Evolutionary conservation across 2,113 vertebrate species (phyloP).

Genomic region (Pollachius pollachius): DNA sequence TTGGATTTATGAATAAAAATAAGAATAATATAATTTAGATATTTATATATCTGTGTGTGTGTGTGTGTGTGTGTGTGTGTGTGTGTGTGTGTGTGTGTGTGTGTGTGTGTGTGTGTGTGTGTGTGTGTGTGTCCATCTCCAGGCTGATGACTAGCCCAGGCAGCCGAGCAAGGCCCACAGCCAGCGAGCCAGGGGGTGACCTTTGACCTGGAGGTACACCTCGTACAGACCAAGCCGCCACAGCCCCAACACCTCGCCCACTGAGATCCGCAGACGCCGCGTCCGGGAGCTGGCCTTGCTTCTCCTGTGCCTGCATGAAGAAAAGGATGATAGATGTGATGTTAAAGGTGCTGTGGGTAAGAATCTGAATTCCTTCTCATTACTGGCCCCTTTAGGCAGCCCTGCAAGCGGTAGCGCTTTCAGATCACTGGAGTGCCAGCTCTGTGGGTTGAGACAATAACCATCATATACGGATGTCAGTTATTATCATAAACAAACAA

Average conservation of each 20-base stretch:
- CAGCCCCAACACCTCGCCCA: constrained; percentile 77
- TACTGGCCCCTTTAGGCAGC: too few relatives aligned
- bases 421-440: too few relatives aligned
- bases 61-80: background rate
- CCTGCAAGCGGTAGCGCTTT: too few relatives aligned
- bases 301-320: constrained; percentile 78
- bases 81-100: background rate
- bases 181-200: constrained; percentile 72
- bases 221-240: constrained; percentile 84
- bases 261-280: constrained; percentile 75
- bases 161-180: constrained; percentile 67
- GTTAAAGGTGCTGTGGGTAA: too few relatives aligned
- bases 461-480: too few relatives aligned
- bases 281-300: constrained; percentile 72
- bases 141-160: constrained; percentile 45
- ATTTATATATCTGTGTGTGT: background rate
- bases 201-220: constrained; percentile 78
- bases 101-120: background rate
- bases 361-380: too few relatives aligned
- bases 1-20: too few relatives aligned
- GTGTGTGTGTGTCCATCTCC: background rate
- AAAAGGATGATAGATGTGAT: background rate
- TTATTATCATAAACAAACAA: too few relatives aligned
- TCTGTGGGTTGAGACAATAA: too few relatives aligned
- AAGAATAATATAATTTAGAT: too few relatives aligned